Percentiles rank a stretch among this genome's conserved stretches.
These are phyloP conservation scores for Drosophila greeni DNA, from an alignment of 2,888 invertebrate genomes.

Conservation along the genomic window DNA sequence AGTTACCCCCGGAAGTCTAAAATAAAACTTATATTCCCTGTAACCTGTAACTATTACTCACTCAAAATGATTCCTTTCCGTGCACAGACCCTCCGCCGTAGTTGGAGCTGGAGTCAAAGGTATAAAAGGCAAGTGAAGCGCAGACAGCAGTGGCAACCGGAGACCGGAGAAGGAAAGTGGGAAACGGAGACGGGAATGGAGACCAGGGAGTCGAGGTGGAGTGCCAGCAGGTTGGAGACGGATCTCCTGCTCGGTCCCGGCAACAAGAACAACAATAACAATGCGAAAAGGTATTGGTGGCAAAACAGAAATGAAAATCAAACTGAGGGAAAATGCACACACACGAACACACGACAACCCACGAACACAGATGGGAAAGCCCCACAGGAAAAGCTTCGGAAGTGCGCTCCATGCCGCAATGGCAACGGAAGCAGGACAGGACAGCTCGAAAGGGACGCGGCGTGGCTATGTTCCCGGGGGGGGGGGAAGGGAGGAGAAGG, in stretches of 20 bases:
- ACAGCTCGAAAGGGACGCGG: slow-evolving; percentile 19
- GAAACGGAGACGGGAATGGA: slow-evolving; percentile 22
- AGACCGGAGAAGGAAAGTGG: slow-evolving; percentile 39
- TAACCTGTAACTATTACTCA: neutral
- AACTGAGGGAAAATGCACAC: slow-evolving; percentile 51
- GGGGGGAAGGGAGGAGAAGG: neutral
- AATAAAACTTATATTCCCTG: neutral
- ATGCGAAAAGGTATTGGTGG: slow-evolving; percentile 65
- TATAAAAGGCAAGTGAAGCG: slow-evolving; percentile 55
- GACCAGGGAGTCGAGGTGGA: slow-evolving; percentile 14
- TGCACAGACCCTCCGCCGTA: slow-evolving; percentile 3
- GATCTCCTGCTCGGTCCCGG: slow-evolving; percentile 34
- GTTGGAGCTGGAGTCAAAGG: slow-evolving; percentile 31
- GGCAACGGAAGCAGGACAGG: slow-evolving; percentile 43
- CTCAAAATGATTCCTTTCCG: neutral
- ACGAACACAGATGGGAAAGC: slow-evolving; percentile 40
- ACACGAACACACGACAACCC: slow-evolving; percentile 21
- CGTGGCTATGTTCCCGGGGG: neutral
- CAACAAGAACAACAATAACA: slow-evolving; percentile 43
- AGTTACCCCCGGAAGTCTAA: neutral
- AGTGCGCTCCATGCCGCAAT: slow-evolving; percentile 64
- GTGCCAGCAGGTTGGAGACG: slow-evolving; percentile 25
- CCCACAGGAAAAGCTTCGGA: slow-evolving; percentile 65
- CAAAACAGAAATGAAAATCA: slow-evolving; percentile 66
- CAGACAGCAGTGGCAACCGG: slow-evolving; percentile 38